Evolutionary conservation across 2,888 invertebrate species (phyloP).

Genomic region (Drosophila conformis): DNA sequence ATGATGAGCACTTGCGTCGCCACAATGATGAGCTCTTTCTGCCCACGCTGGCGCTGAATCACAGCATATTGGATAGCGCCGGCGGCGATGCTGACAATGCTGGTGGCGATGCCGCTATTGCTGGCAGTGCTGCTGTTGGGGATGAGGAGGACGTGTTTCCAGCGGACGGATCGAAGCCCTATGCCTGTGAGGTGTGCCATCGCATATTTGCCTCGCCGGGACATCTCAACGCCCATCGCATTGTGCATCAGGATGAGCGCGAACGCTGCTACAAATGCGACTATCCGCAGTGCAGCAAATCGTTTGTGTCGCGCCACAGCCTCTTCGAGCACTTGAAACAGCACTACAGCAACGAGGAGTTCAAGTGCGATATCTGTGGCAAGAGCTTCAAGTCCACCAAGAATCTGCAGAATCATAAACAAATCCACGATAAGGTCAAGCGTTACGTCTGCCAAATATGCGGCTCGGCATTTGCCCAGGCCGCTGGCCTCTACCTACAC

Average conservation of each 20-base stretch:
- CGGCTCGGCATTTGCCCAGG: conserved; percentile 83
- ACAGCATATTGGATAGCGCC: conserved; percentile 61
- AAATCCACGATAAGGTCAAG: conserved; percentile 82
- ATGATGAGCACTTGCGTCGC: conserved; percentile 80
- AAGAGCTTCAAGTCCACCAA: conserved; percentile 83
- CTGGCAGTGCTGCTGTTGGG: conserved; percentile 17
- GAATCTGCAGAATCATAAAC: conserved; percentile 83
- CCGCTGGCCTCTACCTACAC: conserved; percentile 83
- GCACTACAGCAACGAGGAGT: conserved; percentile 80
- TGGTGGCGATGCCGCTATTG: conserved; percentile 17
- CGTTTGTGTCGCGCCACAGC: conserved; percentile 72
- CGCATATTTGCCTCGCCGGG: conserved; percentile 69
- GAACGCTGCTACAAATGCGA: conserved; percentile 78
- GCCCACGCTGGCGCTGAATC: conserved; percentile 70
- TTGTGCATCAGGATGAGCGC: conserved; percentile 72
- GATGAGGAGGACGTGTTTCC: conserved; percentile 42
- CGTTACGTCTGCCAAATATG: conserved; percentile 83
- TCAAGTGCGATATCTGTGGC: conserved; percentile 80
- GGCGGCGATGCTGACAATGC: conserved; percentile 32
- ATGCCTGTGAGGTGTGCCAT: conserved; percentile 71
- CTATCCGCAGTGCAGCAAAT: conserved; percentile 77
- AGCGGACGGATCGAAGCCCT: conserved; percentile 60
- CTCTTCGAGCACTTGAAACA: conserved; percentile 77
- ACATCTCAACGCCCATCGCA: conserved; percentile 72
- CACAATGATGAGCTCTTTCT: conserved; percentile 81